Conservation (phyloP, 2,797 vertebrate species). For the Spinus pinus region DNA sequence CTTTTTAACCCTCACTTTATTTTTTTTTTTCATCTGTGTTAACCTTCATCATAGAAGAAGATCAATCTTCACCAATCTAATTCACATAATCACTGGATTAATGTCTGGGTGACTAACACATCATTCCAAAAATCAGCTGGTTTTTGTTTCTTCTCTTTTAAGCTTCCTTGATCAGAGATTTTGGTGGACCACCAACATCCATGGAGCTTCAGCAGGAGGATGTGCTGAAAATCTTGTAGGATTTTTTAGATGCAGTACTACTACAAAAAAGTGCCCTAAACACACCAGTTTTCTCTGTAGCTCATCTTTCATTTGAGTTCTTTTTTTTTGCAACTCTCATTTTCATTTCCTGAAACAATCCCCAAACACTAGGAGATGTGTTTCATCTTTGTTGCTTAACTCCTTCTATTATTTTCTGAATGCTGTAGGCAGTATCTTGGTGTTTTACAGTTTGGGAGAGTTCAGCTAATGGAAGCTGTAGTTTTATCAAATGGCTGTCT, state of each 20-base stretch:
- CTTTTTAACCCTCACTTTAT: not conserved
- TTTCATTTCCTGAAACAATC: not conserved
- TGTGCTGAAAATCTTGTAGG: not conserved
- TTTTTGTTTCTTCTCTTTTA: not conserved
- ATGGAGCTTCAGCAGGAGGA: not conserved
- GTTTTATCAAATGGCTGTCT: not conserved
- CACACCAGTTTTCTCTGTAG: not conserved
- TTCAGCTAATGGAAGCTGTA: not conserved
- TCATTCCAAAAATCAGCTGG: not conserved
- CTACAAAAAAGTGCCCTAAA: not conserved
- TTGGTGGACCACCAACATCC: not conserved
- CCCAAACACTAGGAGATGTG: not conserved
- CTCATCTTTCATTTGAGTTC: not conserved
- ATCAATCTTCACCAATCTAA: not conserved
- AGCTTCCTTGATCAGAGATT: not conserved
- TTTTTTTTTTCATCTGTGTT: not conserved
- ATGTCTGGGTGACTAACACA: not conserved
- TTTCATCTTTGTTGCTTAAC: not conserved
- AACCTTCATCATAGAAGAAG: not conserved
- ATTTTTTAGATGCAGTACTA: not conserved
- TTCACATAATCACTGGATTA: not conserved
- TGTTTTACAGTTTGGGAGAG: not conserved
- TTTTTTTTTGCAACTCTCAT: not conserved
- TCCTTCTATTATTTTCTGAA: not conserved
- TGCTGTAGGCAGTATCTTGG: not conserved